Evolutionary conservation across 2,797 vertebrate species (phyloP), one percentile per base, ranked within the genome.

Genomic region (Xiphophorus birchmanni): DNA sequence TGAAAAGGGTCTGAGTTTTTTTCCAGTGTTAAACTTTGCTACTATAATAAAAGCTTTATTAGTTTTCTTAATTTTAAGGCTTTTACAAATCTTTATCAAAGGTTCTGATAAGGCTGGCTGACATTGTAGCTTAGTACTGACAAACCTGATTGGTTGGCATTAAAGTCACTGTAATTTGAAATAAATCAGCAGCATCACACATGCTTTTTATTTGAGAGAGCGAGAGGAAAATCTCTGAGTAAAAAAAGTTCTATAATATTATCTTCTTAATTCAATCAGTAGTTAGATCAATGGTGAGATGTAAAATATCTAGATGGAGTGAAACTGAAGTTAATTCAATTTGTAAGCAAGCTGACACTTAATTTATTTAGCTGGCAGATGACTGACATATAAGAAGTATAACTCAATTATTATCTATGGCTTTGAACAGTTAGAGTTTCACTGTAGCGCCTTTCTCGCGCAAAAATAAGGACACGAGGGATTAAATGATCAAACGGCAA

Each of bases 101-200:
- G 23, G 11, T 12, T 10, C 21, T 42, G 65, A 69, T 26, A 2
- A 69, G 26, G 37, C 40, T 44, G 67, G 40, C 23, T n/a, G 40
- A 12, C 2, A 1, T 12, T 80, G 77, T 77, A 29, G 45, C 13
- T 76, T 74, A 11, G 5, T 63, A 45, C 21, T 72, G 15, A 54
- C 7, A 80, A 78, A 83, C 81, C 23, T 77, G 56, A 29, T 37
- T 86, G 67, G n/a, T 71, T 82, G 63, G 44, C 18, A 72, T 26
- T 74, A 26, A 23, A 35, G 5, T 13, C 2, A 8, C 3, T 12
- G 48, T 54, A 26, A 37, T 40, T 37, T 65, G 23, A 47, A 65
- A 56, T 76, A 48, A 74, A 32, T 5, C 67, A 73, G 29, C 63
- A 78, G 32, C 60, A 65, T n/a, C 15, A 73, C 67, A 6, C 54